phyloP scores from a whole-genome alignment of 2,888 invertebrate species.

The Diadromus collaris region DNA sequence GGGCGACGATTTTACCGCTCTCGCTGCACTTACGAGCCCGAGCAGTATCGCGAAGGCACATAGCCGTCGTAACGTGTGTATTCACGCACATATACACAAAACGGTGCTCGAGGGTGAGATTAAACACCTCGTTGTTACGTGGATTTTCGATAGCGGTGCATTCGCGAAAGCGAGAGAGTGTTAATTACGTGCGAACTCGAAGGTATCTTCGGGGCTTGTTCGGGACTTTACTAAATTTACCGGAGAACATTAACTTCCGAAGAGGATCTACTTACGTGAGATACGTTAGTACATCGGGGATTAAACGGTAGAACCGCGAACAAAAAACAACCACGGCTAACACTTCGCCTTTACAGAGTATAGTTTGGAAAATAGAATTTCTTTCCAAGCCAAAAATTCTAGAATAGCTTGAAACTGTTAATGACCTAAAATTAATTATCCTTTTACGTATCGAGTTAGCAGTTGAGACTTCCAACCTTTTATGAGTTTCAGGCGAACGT shows the following conservation, averaged over 20 bases:
- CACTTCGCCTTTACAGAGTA: not conserved
- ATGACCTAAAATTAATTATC: not conserved
- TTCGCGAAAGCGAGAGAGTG: slow-evolving; percentile 40
- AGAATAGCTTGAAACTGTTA: not conserved
- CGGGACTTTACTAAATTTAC: slow-evolving; percentile 33
- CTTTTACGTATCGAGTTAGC: not conserved
- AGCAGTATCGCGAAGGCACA: slow-evolving; percentile 10
- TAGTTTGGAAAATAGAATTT: not conserved
- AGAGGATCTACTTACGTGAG: slow-evolving; percentile 3
- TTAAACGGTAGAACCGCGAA: not conserved
- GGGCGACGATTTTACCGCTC: slow-evolving; percentile 44
- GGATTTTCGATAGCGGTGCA: slow-evolving; percentile 50
- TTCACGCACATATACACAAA: slow-evolving; percentile 1
- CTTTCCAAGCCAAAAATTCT: not conserved
- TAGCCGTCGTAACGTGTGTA: not conserved
- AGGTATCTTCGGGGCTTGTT: slow-evolving; percentile 19
- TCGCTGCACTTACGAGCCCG: not conserved
- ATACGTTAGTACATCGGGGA: not conserved
- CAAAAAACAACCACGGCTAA: not conserved
- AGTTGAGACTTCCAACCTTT: not conserved
- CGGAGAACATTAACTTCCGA: slow-evolving; percentile 36
- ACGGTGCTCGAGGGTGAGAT: slow-evolving; percentile 46
- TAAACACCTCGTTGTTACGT: slow-evolving; percentile 55
- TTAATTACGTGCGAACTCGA: slow-evolving; percentile 45
- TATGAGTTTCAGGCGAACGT: not conserved